Evolutionary conservation across 23 tunicate species (phyloP).

Genomic region (Ascidia mentula): DNA sequence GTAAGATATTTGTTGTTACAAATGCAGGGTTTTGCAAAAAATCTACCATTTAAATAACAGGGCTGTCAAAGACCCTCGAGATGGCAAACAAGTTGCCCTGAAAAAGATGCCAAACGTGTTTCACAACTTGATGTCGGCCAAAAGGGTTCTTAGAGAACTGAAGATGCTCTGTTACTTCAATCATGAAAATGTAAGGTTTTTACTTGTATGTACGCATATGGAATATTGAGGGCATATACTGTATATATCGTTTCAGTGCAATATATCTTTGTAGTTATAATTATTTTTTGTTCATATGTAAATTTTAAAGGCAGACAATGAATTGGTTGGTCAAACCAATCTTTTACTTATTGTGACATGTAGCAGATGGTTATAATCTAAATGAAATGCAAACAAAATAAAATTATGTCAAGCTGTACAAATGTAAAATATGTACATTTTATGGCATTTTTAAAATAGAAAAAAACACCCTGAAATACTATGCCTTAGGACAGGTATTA

Average conservation of each 20-base stretch:
- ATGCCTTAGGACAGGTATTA: too few species aligned
- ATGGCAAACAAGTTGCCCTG: slow-evolving; percentile 83
- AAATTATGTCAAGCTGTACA: too few species aligned
- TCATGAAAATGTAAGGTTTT: slow-evolving; percentile 85
- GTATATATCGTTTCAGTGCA: too few species aligned
- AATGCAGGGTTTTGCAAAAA: background rate
- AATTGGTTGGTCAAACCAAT: too few species aligned
- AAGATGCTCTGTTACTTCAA: slow-evolving; percentile 91
- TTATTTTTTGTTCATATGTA: too few species aligned
- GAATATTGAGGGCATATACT: too few species aligned
- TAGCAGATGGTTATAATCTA: background rate
- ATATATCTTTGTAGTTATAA: too few species aligned
- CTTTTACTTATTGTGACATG: background rate
- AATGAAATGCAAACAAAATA: too few species aligned
- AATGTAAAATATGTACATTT: too few species aligned
- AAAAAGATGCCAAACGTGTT: slow-evolving; percentile 97
- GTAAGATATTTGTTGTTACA: background rate
- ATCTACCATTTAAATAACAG: slow-evolving; percentile 8
- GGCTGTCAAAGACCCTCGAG: slow-evolving; percentile 96
- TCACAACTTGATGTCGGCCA: slow-evolving; percentile 80
- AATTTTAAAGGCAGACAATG: too few species aligned
- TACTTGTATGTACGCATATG: background rate
- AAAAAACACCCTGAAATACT: too few species aligned
- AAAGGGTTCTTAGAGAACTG: slow-evolving; percentile 86
- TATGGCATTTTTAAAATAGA: too few species aligned